Conservation (phyloP, 2,888 invertebrate species). For the Congeria kusceri region DNA sequence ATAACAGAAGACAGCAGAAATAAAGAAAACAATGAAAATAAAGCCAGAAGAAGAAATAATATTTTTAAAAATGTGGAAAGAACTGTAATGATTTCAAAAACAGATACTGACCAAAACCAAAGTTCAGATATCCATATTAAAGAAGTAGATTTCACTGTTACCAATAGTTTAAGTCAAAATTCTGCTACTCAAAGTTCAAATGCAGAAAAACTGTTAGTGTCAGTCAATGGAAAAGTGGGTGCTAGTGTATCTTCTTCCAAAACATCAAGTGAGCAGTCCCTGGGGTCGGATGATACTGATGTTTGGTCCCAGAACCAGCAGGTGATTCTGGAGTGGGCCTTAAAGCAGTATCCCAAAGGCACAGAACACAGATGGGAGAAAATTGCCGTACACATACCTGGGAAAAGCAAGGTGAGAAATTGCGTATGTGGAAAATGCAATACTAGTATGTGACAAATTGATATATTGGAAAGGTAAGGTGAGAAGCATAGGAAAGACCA, state of each 20-base stretch:
- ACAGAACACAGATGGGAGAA: constrained; percentile 95
- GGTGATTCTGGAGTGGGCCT: constrained; percentile 93
- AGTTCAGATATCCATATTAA: not conserved
- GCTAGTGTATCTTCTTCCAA: not conserved
- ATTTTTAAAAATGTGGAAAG: constrained; percentile 68
- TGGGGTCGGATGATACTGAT: constrained; percentile 50
- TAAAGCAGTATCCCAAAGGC: constrained; percentile 93
- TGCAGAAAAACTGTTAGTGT: not conserved
- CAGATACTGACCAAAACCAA: constrained; percentile 1
- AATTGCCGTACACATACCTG: constrained; percentile 94
- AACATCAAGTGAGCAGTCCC: no score
- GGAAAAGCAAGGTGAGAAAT: constrained; percentile 92
- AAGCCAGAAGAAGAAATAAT: constrained; percentile 63
- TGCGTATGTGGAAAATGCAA: not conserved
- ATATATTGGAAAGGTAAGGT: no score
- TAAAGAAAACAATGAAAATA: constrained; percentile 25
- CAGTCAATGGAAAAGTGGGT: constrained; percentile 10
- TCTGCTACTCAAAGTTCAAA: not conserved
- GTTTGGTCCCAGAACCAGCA: constrained; percentile 95
- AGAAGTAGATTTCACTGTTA: not conserved
- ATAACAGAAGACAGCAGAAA: constrained; percentile 1
- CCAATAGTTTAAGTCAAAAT: not conserved
- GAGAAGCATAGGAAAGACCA: no score
- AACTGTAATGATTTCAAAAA: constrained; percentile 62
- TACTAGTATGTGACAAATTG: no score